phyloP scores from a whole-genome alignment of 53 echinoderm and acorn worm genomes.

The Astropecten irregularis region DNA sequence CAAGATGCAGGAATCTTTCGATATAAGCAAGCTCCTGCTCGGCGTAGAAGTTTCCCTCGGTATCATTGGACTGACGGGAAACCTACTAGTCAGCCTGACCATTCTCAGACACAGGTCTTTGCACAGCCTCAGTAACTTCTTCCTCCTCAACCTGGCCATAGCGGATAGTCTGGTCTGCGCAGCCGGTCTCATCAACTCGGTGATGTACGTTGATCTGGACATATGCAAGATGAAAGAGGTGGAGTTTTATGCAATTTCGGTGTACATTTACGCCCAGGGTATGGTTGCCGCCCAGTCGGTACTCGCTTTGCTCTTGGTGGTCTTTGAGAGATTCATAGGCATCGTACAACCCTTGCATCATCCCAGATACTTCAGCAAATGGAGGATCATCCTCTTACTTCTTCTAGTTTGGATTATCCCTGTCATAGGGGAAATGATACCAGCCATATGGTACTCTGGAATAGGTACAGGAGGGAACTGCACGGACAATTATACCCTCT shows the following conservation, averaged over 20 bases:
- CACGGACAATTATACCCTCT: too few species aligned
- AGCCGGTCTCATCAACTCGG: neutral
- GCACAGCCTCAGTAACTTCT: constrained; percentile 11
- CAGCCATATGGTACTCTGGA: neutral
- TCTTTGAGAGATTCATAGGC: neutral
- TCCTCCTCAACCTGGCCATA: constrained; percentile 8
- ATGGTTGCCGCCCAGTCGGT: neutral
- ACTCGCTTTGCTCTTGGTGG: neutral
- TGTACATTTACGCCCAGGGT: neutral
- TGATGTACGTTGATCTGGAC: neutral
- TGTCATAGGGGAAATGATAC: neutral
- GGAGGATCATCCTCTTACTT: neutral
- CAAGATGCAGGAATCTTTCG: too few species aligned
- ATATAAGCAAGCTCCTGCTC: too few species aligned
- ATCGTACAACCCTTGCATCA: neutral
- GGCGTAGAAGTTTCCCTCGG: too few species aligned
- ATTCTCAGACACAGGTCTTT: neutral
- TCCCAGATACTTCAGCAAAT: neutral
- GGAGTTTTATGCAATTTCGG: neutral
- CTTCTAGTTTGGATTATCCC: neutral
- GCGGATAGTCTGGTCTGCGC: constrained; percentile 12
- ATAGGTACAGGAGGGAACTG: neutral
- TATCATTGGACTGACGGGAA: too few species aligned
- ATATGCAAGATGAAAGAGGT: neutral
- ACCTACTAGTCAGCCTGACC: too few species aligned